These are phyloP conservation scores for Thermophis baileyi DNA, from an alignment of 2,113 vertebrate genomes.

Conservation along the genomic window DNA sequence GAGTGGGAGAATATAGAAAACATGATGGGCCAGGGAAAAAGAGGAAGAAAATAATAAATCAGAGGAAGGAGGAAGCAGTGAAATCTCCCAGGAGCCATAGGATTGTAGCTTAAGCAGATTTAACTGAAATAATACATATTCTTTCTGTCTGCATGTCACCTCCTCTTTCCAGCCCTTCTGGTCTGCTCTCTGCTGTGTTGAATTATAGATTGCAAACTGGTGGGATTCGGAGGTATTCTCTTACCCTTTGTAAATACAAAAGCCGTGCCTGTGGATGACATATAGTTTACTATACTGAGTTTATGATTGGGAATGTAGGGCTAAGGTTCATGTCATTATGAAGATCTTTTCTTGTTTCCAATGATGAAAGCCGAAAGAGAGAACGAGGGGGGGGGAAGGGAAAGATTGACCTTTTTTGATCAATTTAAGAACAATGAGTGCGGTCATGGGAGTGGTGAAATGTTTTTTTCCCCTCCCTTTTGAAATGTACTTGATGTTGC, in stretches of 20 bases:
- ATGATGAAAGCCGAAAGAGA: not conserved
- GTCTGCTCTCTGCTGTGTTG: not conserved
- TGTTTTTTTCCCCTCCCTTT: not conserved
- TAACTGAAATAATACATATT: not conserved
- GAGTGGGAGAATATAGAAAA: not conserved
- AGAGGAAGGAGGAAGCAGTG: not conserved
- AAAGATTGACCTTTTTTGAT: conserved; percentile 11
- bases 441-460: not conserved
- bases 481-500: not conserved
- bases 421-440: conserved; percentile 33
- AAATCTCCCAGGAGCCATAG: not conserved
- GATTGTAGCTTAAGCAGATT: not conserved
- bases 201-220: not conserved
- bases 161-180: not conserved
- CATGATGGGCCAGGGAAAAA: not conserved
- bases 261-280: not conserved
- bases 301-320: not conserved
- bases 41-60: not conserved
- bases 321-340: not conserved
- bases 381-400: not conserved
- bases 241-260: not conserved
- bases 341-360: not conserved
- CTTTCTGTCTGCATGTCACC: not conserved
- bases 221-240: not conserved
- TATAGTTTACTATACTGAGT: not conserved